Evolutionary conservation across 2,888 invertebrate genomes (phyloP).

Genomic region (Tromatobia lineatoria): DNA sequence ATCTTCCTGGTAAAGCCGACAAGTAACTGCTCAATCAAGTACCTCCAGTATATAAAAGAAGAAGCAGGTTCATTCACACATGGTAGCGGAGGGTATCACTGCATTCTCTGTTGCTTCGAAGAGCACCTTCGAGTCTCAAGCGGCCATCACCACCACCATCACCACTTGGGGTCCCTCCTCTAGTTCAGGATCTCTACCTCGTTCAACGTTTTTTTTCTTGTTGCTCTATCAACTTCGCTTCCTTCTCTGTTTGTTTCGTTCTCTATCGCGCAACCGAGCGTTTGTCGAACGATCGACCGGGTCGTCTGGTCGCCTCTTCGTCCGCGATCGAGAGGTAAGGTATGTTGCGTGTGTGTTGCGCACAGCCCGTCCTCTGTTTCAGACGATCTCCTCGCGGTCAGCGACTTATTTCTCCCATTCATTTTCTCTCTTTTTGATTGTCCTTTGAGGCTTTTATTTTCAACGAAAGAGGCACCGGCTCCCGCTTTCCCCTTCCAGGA

Average conservation of each 20-base stretch:
- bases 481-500: background rate
- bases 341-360: slow-evolving; percentile 54
- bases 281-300: slow-evolving; percentile 51
- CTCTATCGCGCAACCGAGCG: slow-evolving; percentile 34
- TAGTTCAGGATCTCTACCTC: slow-evolving; percentile 30
- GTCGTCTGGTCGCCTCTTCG: slow-evolving; percentile 28
- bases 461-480: slow-evolving; percentile 29
- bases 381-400: slow-evolving; percentile 35
- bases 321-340: slow-evolving; percentile 46
- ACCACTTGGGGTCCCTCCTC: slow-evolving; percentile 24
- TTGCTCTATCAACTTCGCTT: slow-evolving; percentile 35
- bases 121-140: slow-evolving; percentile 39
- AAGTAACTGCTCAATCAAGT: slow-evolving; percentile 44
- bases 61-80: slow-evolving; percentile 50
- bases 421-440: slow-evolving; percentile 15
- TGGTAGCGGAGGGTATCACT: slow-evolving; percentile 36
- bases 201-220: slow-evolving; percentile 20
- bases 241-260: slow-evolving; percentile 35
- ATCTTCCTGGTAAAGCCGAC: slow-evolving; percentile 28
- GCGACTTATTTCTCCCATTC: slow-evolving; percentile 12
- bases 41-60: slow-evolving; percentile 19
- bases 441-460: slow-evolving; percentile 40
- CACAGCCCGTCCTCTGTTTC: slow-evolving; percentile 28
- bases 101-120: slow-evolving; percentile 26
- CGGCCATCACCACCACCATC: slow-evolving; percentile 25